phyloP scores from a whole-genome alignment of 2,113 vertebrate species.

The Geococcyx californianus region DNA sequence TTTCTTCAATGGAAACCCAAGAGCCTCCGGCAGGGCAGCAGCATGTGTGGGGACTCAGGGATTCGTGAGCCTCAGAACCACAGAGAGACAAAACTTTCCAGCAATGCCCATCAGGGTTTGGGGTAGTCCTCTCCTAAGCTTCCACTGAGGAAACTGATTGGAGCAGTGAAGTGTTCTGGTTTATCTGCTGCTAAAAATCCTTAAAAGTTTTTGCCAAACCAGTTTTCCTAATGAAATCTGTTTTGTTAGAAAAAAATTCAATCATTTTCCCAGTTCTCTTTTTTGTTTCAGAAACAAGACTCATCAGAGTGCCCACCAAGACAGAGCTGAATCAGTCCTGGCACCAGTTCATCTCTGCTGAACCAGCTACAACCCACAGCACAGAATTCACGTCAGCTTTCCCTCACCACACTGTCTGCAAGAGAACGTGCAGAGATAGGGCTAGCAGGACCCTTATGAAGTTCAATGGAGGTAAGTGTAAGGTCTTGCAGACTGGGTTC shows the following conservation, averaged over 20 bases:
- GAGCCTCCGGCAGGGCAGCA: neutral
- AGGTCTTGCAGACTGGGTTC: too few relatives aligned
- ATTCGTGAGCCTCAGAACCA: neutral
- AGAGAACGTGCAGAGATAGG: neutral
- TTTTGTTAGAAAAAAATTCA: neutral
- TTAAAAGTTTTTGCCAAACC: neutral
- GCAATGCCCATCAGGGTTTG: neutral
- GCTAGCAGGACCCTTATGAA: too few relatives aligned
- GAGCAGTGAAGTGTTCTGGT: neutral
- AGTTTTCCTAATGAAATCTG: neutral
- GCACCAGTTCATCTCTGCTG: neutral
- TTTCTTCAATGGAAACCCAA: fast-evolving
- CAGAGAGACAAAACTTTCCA: neutral
- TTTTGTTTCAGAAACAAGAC: neutral
- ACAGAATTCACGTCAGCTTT: neutral
- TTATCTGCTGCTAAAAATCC: neutral
- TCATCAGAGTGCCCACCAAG: neutral
- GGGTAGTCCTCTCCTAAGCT: neutral
- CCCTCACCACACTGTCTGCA: fast-evolving
- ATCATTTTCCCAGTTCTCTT: neutral
- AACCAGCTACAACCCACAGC: neutral
- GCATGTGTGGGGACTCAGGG: fast-evolving
- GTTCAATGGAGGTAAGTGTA: too few relatives aligned
- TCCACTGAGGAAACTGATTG: fast-evolving
- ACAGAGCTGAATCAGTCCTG: neutral